Conservation (phyloP, 2,113 vertebrate genomes). For the Hippopotamus amphibius region DNA sequence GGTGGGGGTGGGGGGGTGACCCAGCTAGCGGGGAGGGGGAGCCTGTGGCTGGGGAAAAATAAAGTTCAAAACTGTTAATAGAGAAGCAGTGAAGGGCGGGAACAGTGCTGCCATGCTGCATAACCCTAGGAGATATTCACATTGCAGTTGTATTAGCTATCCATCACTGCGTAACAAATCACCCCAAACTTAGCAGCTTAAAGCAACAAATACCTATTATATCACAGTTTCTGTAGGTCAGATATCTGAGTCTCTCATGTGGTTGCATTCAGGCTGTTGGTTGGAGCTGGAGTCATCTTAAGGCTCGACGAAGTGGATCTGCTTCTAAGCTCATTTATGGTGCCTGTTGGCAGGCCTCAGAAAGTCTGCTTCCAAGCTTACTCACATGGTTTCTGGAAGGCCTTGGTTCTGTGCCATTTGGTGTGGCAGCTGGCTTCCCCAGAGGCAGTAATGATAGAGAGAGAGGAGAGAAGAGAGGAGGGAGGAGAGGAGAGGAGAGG, state of each 20-base stretch:
- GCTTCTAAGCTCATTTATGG: background rate
- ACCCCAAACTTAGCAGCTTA: background rate
- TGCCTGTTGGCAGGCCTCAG: background rate
- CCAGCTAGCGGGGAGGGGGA: too few species aligned
- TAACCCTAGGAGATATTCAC: background rate
- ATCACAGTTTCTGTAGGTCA: background rate
- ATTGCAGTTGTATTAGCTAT: background rate
- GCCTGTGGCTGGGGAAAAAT: too few species aligned
- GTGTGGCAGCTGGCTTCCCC: background rate
- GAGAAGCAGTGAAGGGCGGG: too few species aligned
- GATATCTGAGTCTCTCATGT: background rate
- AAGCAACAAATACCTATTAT: background rate
- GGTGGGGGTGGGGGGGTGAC: too few species aligned
- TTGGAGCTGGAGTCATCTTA: background rate
- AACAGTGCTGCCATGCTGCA: background rate
- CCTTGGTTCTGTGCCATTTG: background rate
- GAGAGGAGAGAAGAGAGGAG: fast-evolving
- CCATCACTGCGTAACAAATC: background rate
- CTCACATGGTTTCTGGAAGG: background rate
- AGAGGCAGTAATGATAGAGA: background rate
- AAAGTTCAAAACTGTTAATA: too few species aligned
- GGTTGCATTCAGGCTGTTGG: background rate
- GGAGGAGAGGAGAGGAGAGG: background rate
- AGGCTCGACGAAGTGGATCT: background rate
- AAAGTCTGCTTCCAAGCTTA: background rate